Evolutionary conservation across 2,888 invertebrate genomes (phyloP), one percentile per base, ranked within the genome.

Genomic region (Galerucella pusilla): DNA sequence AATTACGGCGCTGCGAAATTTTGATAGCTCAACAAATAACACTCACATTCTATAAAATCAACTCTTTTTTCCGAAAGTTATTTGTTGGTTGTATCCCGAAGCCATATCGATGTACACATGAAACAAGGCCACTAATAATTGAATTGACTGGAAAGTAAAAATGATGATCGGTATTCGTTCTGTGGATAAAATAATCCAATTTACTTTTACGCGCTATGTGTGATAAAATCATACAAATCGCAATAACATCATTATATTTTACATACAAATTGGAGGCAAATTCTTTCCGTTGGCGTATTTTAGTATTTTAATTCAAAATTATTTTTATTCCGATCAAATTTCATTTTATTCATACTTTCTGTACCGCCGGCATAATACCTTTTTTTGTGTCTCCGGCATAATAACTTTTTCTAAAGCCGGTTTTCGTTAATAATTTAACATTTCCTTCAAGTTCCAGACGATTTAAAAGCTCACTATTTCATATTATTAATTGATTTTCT

Each of bases 91-190:
- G n/a, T 52, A n/a, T n/a, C 52, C 52, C n/a, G 52, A 52, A 52
- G 52, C 52, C n/a, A 7, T 52, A 52, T 52, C n/a, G 52, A 52
- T 52, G 5, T 52, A n/a, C n/a, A n/a, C 52, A 52, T n/a, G 52
- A 52, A 52, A 52, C 52, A 52, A 52, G 52, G 52, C n/a, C 52
- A 52, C n/a, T 52, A n/a, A n/a, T 52, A 52, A 52, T 52, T 52
- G 52, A 52, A 52, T 52, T n/a, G 52, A 52, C 14, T 52, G n/a
- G n/a, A 52, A 52, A 52, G n/a, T 52, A n/a, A 52, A 52, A 52
- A 52, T 7, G n/a, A n/a, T 52, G 6, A 52, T 52, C 52, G 14
- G 14, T 52, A 35, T 52, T 52, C n/a, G 52, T n/a, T 52, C n/a
- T 52, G n/a, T 52, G 52, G 14, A 52, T 52, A 52, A 14, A 52